These are phyloP conservation scores for Branchinecta sandiegonensis DNA, from an alignment of 2,888 invertebrate genomes.

Conservation along the genomic window DNA sequence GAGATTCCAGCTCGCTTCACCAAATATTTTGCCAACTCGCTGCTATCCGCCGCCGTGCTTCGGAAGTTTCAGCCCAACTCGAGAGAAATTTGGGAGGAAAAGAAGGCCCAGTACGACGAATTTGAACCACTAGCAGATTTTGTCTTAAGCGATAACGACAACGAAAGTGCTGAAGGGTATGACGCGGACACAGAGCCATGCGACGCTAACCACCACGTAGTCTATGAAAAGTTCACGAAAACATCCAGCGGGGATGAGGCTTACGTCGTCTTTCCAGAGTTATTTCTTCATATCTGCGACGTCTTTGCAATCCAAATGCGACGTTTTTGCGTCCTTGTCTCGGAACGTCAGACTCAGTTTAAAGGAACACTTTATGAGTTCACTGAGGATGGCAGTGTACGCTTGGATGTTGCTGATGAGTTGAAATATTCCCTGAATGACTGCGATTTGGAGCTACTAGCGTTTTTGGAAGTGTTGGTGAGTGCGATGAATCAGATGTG, in stretches of 20 bases:
- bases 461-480: not conserved
- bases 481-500: not conserved
- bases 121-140: not conserved
- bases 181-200: not conserved
- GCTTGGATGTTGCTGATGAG: not conserved
- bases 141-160: not conserved
- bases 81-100: not conserved
- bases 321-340: not conserved
- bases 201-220: not conserved
- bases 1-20: not conserved
- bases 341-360: not conserved
- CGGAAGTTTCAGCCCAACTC: not conserved
- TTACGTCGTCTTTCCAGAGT: not conserved
- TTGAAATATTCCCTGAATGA: not conserved
- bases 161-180: not conserved
- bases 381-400: not conserved
- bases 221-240: not conserved
- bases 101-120: not conserved
- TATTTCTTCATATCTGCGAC: not conserved
- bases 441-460: not conserved
- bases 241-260: not conserved
- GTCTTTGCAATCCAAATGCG: not conserved
- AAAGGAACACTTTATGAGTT: too few relatives aligned
- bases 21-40: not conserved
- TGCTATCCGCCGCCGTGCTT: not conserved